Evolutionary conservation across 2,888 invertebrate species (phyloP).

Genomic region (Nomada goodeniana): DNA sequence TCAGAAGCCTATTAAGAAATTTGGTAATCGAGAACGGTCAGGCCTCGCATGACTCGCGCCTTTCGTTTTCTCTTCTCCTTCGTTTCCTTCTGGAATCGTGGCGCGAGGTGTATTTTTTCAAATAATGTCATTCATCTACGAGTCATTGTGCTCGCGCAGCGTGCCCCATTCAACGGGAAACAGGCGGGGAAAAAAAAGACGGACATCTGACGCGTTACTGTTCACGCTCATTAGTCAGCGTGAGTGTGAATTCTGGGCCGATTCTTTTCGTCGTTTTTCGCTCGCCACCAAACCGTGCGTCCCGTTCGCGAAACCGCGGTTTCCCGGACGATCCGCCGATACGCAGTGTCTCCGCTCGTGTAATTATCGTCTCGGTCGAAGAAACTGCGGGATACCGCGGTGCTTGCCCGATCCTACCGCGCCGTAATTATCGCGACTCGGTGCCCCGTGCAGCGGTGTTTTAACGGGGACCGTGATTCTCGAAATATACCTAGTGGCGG

Average conservation of each 20-base stretch:
- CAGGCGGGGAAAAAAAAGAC: not conserved
- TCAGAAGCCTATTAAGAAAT: slow-evolving; percentile 63
- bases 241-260: slow-evolving; percentile 46
- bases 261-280: slow-evolving; percentile 30
- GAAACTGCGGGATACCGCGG: slow-evolving; percentile 35
- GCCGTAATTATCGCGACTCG: slow-evolving; percentile 60
- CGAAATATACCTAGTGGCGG: slow-evolving; percentile 55
- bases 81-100: slow-evolving; percentile 18
- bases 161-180: not conserved
- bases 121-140: slow-evolving; percentile 20
- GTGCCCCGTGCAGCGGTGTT: slow-evolving; percentile 24
- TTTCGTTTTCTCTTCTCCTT: not conserved
- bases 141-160: slow-evolving; percentile 16
- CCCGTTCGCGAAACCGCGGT: slow-evolving; percentile 16
- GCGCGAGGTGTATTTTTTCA: slow-evolving; percentile 16
- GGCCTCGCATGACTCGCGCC: slow-evolving; percentile 32
- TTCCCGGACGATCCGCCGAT: slow-evolving; percentile 60
- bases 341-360: slow-evolving; percentile 57
- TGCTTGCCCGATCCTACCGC: slow-evolving; percentile 15
- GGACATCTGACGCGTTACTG: slow-evolving; percentile 18
- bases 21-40: slow-evolving; percentile 38
- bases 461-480: slow-evolving; percentile 53
- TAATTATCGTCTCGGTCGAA: slow-evolving; percentile 66
- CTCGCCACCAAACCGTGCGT: not conserved
- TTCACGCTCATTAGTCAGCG: slow-evolving; percentile 53